Evolutionary conservation across 2,888 invertebrate genomes (phyloP).

Genomic region (Papilio demoleus): DNA sequence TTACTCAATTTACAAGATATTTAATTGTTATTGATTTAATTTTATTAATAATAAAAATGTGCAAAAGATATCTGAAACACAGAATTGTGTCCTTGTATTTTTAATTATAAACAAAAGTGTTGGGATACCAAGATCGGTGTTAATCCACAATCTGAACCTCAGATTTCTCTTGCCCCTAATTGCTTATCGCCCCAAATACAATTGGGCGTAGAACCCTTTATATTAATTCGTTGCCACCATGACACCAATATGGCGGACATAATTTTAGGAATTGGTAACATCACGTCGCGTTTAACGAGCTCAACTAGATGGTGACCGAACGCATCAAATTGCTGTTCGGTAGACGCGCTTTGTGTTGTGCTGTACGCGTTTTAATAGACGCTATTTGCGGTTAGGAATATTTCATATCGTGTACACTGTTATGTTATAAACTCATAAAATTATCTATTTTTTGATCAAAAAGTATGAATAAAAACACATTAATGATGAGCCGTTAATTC

Average conservation of each 20-base stretch:
- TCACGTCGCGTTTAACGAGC: slow-evolving; percentile 73
- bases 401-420: not conserved
- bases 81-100: not conserved
- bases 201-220: slow-evolving; percentile 39
- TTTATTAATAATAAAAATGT: too few species aligned
- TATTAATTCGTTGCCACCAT: slow-evolving; percentile 62
- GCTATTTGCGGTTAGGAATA: slow-evolving; percentile 8
- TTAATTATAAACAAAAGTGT: not conserved
- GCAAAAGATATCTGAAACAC: not conserved
- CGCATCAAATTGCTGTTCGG: slow-evolving; percentile 68
- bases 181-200: slow-evolving; percentile 43
- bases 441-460: not conserved
- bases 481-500: not conserved
- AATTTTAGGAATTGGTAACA: slow-evolving; percentile 76
- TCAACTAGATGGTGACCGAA: slow-evolving; percentile 74
- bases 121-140: not conserved
- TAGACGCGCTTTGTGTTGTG: slow-evolving; percentile 60
- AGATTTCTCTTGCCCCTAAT: slow-evolving; percentile 30
- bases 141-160: slow-evolving; percentile 12
- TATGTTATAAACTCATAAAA: slow-evolving; percentile 1
- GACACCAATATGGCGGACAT: slow-evolving; percentile 72
- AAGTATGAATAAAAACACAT: not conserved
- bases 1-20: not conserved
- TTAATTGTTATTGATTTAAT: too few species aligned
- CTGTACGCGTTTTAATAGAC: slow-evolving; percentile 63